These are phyloP conservation scores for Tetragnatha montana DNA, from an alignment of 2,888 invertebrate species.

Conservation along the genomic window DNA sequence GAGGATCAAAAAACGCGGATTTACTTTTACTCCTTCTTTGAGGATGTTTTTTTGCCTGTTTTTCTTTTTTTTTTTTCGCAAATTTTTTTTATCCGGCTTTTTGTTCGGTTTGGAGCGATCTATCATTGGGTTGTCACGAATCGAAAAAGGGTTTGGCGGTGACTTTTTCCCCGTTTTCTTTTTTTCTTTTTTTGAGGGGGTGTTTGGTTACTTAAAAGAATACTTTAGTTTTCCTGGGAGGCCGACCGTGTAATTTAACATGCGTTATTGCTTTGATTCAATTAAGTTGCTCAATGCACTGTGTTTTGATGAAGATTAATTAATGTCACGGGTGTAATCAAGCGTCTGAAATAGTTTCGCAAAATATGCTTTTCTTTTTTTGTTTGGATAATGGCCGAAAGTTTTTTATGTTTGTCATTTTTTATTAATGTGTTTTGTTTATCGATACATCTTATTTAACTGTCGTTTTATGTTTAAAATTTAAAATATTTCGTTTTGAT, in stretches of 20 bases:
- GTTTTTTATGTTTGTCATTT: too few relatives aligned
- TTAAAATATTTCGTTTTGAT: too few relatives aligned
- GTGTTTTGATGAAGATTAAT: background rate
- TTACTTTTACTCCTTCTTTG: conserved; percentile 29
- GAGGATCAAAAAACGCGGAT: conserved; percentile 23
- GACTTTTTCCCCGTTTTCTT: conserved; percentile 37
- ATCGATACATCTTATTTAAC: too few relatives aligned
- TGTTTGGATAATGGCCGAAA: too few relatives aligned
- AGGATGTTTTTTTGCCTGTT: conserved; percentile 16
- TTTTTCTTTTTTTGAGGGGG: background rate
- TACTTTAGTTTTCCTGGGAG: background rate
- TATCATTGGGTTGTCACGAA: conserved; percentile 34
- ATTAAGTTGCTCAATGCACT: background rate
- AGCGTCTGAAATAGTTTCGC: too few relatives aligned
- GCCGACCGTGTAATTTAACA: conserved; percentile 7
- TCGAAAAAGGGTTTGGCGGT: conserved; percentile 28
- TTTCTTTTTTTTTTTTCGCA: background rate
- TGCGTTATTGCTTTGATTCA: conserved; percentile 4
- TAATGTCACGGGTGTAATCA: background rate
- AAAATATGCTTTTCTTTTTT: too few relatives aligned
- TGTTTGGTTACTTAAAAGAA: background rate
- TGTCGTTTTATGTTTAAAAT: too few relatives aligned
- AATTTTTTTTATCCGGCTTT: background rate
- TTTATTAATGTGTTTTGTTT: too few relatives aligned
- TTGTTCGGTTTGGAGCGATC: conserved; percentile 31